Conservation (phyloP, 2,113 vertebrate genomes). For the Phoenicopterus ruber region DNA sequence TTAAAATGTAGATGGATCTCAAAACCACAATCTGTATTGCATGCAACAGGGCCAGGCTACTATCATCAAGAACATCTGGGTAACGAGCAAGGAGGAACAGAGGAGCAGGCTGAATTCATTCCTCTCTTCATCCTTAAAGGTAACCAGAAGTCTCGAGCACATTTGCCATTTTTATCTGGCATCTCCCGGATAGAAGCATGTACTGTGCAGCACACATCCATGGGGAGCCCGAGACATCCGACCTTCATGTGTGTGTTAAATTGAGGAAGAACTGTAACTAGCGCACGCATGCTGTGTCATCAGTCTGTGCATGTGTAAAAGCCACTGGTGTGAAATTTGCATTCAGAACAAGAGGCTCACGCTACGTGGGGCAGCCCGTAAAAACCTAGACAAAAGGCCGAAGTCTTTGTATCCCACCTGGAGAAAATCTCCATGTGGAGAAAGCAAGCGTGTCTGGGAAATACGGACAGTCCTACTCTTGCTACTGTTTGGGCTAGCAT, state of each 20-base stretch:
- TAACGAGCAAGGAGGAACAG: background rate
- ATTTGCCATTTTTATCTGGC: background rate
- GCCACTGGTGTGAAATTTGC: slow-evolving; percentile 45
- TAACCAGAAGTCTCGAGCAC: background rate
- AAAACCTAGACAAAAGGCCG: background rate
- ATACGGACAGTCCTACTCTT: background rate
- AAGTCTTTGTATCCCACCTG: slow-evolving; percentile 29
- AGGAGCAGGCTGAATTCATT: background rate
- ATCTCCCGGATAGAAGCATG: background rate
- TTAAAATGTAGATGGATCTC: background rate
- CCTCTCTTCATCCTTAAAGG: background rate
- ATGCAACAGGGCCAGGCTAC: background rate
- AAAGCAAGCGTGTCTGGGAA: background rate
- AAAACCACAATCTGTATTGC: background rate
- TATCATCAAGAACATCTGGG: background rate
- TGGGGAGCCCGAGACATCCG: background rate
- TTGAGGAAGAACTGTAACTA: background rate
- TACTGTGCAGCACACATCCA: background rate
- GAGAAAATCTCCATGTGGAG: background rate
- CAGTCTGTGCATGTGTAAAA: slow-evolving; percentile 30
- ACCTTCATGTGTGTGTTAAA: slow-evolving; percentile 14
- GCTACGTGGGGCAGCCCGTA: background rate
- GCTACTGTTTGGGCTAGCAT: background rate
- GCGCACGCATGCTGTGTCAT: background rate
- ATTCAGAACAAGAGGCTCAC: background rate